Percentiles rank a stretch among this genome's conserved stretches.
These are phyloP conservation scores for Eristalis pertinax DNA, from an alignment of 2,888 invertebrate genomes.

Conservation along the genomic window DNA sequence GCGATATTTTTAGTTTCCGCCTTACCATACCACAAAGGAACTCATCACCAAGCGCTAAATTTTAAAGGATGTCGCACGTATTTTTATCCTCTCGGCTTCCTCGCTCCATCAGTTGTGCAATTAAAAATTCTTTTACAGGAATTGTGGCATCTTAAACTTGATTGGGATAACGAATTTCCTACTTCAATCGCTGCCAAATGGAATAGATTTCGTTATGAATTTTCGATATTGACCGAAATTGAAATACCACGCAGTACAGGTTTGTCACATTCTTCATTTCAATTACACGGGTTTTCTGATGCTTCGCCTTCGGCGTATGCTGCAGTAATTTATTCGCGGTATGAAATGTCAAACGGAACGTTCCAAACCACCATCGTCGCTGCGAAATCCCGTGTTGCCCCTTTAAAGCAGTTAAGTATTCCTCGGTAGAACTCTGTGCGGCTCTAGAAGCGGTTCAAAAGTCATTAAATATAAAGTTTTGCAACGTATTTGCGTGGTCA, in stretches of 20 bases:
- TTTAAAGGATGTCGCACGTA: too few relatives aligned
- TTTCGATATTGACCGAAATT: not conserved
- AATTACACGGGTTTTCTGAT: constrained; percentile 12
- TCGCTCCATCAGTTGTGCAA: too few relatives aligned
- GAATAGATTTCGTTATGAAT: not conserved
- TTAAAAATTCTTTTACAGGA: constrained; percentile 18
- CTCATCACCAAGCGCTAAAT: too few relatives aligned
- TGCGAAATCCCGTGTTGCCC: not conserved
- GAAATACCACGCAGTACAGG: not conserved
- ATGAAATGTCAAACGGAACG: not conserved
- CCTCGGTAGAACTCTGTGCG: not conserved
- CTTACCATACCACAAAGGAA: too few relatives aligned
- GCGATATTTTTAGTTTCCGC: too few relatives aligned
- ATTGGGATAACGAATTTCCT: not conserved
- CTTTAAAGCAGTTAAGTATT: not conserved
- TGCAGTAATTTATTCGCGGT: not conserved
- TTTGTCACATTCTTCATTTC: not conserved
- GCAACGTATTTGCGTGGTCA: not conserved
- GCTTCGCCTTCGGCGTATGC: constrained; percentile 5
- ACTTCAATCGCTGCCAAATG: not conserved
- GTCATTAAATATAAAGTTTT: not conserved
- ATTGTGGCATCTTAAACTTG: not conserved
- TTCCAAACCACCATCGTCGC: constrained; percentile 3
- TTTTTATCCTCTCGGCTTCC: too few relatives aligned
- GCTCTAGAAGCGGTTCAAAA: too few relatives aligned